Evolutionary conservation across 2,113 vertebrate genomes (phyloP).

Genomic region (Bos indicus): DNA sequence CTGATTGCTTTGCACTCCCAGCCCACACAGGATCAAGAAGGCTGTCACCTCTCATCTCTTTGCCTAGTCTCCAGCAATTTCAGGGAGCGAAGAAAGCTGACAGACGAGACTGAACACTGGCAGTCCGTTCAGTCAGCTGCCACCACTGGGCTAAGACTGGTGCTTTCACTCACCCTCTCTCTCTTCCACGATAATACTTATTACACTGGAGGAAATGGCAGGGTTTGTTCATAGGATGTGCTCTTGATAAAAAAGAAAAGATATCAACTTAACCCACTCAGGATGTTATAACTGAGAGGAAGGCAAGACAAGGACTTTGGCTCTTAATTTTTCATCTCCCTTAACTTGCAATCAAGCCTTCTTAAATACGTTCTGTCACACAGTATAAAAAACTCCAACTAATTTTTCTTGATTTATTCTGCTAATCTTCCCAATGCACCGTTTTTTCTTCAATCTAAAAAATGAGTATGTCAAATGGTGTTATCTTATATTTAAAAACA

Average conservation of each 20-base stretch:
- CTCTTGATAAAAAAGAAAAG: neutral
- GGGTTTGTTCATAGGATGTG: neutral
- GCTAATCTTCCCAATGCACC: neutral
- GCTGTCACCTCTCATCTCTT: neutral
- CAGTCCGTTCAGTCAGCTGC: neutral
- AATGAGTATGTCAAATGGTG: neutral
- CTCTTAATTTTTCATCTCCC: neutral
- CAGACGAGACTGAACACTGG: neutral
- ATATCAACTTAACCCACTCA: neutral
- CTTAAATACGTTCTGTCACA: neutral
- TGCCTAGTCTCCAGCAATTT: neutral
- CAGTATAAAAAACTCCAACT: neutral
- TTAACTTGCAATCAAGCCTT: neutral
- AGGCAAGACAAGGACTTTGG: neutral
- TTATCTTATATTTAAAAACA: slow-evolving; percentile 2
- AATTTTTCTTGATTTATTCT: neutral
- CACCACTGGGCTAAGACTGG: neutral
- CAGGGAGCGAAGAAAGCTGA: neutral
- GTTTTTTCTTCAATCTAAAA: neutral
- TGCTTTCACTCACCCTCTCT: neutral
- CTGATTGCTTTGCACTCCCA: neutral
- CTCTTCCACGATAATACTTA: neutral
- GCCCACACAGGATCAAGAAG: slow-evolving; percentile 6
- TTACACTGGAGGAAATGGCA: neutral
- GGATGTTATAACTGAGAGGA: neutral